Base-by-base conservation (phyloP, 2,888 invertebrate genomes). In the Venusia cambrica region DNA sequence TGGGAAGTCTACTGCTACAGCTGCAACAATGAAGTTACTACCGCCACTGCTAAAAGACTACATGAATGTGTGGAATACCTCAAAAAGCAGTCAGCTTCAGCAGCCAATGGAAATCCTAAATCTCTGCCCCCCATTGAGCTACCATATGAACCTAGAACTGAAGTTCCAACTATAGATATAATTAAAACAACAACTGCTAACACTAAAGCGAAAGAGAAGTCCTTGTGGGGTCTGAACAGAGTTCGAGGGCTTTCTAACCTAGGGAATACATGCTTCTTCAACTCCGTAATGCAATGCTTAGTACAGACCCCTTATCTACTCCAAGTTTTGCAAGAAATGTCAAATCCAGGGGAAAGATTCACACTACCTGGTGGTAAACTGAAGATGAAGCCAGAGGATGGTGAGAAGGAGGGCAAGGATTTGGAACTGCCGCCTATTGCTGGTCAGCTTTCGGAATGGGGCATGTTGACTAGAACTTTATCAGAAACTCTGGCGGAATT, bases 261-360 rank as follows among this genome's bases (percentile, higher is more conserved):
- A 65, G 98, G 98, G 26, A 98, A 98, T 72, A 98, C 98, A 0
- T 98, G 98, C 71, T 98, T 97, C 79, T 97, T 98, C 73, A 98
- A 98, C 87, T 96, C 98, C 11, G 97, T 98, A 4, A 90, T 98
- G 88, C 98, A 98, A 83, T 96, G 96, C 69, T 85, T 97, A 56
- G 94, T 94, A 1, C 95, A 95, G 73, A 96, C 96, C 2, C 95
- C 95, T 1, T 95, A 92, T 71, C 80, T 94, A 48, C 74, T 92
- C 22, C 88, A 90, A 62, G 90, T 93, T 25, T 83, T 95, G 29
- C 90, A 92, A 58, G 94, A 94, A 64, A 89, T 93, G 57, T 80
- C 91, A 1, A 83, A 87, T 42, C 88, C 91, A 0, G 94, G 93
- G 0, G 92, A 93, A 58, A 89, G 89, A 73, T 93, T 94, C 58